A percentile compares a stretch with the other conserved stretches of the same genome.
phyloP scores from a whole-genome alignment of 1,140 invertebrate species.

The Nasonia vitripennis region DNA sequence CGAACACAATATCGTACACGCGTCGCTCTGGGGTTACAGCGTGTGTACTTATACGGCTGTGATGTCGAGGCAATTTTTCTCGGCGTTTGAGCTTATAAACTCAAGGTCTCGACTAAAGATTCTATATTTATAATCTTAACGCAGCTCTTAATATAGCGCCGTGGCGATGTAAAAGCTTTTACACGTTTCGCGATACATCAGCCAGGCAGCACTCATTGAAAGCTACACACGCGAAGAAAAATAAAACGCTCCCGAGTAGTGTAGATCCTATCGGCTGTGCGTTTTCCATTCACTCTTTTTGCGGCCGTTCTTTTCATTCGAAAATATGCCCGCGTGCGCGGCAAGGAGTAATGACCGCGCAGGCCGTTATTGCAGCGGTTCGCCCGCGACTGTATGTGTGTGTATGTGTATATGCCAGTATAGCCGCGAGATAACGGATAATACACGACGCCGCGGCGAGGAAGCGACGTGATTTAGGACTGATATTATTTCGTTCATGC shows the following conservation, averaged over 20 bases:
- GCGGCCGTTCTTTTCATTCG: background rate
- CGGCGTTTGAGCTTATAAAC: too few relatives aligned
- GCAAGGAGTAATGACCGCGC: conserved; percentile 27
- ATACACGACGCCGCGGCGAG: conserved; percentile 1
- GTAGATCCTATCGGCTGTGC: background rate
- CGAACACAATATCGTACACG: too few relatives aligned
- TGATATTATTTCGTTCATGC: conserved; percentile 42
- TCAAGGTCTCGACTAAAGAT: too few relatives aligned
- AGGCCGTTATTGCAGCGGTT: conserved; percentile 10
- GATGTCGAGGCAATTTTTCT: background rate
- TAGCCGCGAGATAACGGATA: conserved; percentile 43
- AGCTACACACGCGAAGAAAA: background rate
- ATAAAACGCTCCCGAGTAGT: background rate
- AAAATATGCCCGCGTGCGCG: background rate
- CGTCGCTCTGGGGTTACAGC: too few relatives aligned
- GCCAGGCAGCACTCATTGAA: background rate
- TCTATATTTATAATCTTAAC: too few relatives aligned
- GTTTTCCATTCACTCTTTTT: background rate
- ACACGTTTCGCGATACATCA: too few relatives aligned
- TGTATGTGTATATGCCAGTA: background rate
- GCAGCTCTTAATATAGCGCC: too few relatives aligned
- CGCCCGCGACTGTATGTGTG: background rate
- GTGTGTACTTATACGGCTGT: too few relatives aligned
- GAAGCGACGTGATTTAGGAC: conserved; percentile 44
- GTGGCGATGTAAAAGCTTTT: too few relatives aligned